Evolutionary conservation across 1,140 invertebrate species (phyloP).

Genomic region (Drosophila melanogaster): DNA sequence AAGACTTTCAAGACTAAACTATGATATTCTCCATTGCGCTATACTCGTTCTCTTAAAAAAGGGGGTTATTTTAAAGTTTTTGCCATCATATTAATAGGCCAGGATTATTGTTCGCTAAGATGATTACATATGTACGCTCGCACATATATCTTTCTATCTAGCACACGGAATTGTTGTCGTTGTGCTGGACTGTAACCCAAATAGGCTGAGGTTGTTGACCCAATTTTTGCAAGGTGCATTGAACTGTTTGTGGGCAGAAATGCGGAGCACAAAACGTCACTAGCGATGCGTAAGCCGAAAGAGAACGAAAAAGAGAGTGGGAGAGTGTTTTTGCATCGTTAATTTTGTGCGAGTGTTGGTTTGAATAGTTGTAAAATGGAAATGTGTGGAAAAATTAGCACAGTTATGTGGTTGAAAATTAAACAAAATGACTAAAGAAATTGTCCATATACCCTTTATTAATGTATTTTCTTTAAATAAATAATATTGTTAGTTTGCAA

Average conservation of each 20-base stretch:
- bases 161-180: not conserved
- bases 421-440: not conserved
- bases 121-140: not conserved
- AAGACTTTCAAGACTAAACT: too few relatives aligned
- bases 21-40: not conserved
- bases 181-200: constrained; percentile 52
- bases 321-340: constrained; percentile 8
- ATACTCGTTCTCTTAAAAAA: not conserved
- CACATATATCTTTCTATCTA: not conserved
- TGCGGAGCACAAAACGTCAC: constrained; percentile 30
- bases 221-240: constrained; percentile 79
- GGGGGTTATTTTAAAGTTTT: not conserved
- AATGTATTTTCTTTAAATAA: not conserved
- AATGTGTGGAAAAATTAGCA: too few relatives aligned
- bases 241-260: constrained; percentile 64
- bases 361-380: not conserved
- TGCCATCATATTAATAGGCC: not conserved
- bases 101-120: not conserved
- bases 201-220: constrained; percentile 79
- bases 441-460: not conserved
- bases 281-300: constrained; percentile 28
- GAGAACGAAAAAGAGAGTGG: constrained; percentile 20
- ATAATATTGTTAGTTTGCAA: not conserved
- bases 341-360: not conserved
- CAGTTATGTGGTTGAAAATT: not conserved